Percentiles rank a stretch among this genome's conserved stretches.
These are phyloP conservation scores for Chlorops oryzae DNA, from an alignment of 1,140 invertebrate genomes.

Conservation along the genomic window DNA sequence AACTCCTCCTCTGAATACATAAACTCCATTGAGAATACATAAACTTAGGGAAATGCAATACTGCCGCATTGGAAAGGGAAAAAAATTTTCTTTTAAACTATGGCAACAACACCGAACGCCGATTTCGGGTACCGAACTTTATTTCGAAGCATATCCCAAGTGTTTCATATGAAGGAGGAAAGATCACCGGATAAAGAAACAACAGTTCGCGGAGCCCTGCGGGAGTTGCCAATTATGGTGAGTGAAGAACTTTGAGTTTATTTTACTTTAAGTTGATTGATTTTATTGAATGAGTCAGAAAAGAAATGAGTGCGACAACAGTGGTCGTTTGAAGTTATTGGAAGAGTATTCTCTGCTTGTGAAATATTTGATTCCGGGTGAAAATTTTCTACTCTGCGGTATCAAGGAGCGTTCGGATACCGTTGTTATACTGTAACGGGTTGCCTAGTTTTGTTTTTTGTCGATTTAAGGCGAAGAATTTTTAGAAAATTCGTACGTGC, in stretches of 20 bases:
- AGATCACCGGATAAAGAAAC: too few species aligned
- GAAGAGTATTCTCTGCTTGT: not conserved
- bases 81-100: too few species aligned
- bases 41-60: too few species aligned
- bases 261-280: not conserved
- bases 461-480: too few species aligned
- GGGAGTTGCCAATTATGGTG: conserved; percentile 6
- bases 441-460: too few species aligned
- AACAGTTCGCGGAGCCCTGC: not conserved
- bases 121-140: conserved; percentile 35
- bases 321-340: conserved; percentile 11
- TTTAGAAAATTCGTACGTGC: too few species aligned
- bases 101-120: not conserved
- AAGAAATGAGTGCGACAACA: conserved; percentile 14
- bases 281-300: conserved; percentile 6
- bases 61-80: too few species aligned
- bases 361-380: not conserved
- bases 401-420: too few species aligned
- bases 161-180: conserved; percentile 24
- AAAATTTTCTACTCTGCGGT: not conserved
- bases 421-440: too few species aligned
- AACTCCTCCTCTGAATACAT: too few species aligned
- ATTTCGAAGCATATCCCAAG: conserved; percentile 38
- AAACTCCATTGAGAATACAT: too few species aligned
- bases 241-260: not conserved